Conservation (phyloP, 1,140 invertebrate species). For the Tetramorium alpestre region DNA sequence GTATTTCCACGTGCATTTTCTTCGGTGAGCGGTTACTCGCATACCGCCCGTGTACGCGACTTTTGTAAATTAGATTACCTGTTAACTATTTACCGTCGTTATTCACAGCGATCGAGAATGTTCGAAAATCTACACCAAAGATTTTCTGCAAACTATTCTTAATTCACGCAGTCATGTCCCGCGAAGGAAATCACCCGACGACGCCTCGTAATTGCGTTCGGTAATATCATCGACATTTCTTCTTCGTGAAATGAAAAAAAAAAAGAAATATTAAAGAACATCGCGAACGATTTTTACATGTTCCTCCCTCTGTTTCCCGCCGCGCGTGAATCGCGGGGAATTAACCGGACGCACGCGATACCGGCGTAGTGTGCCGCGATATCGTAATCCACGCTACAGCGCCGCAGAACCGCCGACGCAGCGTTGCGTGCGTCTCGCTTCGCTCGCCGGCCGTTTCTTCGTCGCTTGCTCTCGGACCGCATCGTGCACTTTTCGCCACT, state of each 20-base stretch:
- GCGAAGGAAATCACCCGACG: background rate
- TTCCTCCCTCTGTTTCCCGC: slow-evolving; percentile 25
- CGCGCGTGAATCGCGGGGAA: slow-evolving; percentile 37
- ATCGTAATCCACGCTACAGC: slow-evolving; percentile 51
- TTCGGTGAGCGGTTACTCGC: background rate
- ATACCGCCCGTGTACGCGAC: background rate
- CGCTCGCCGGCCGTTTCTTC: slow-evolving; percentile 71
- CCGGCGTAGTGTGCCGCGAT: slow-evolving; percentile 19
- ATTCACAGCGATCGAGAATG: background rate
- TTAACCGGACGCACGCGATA: slow-evolving; percentile 70
- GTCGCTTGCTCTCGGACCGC: slow-evolving; percentile 58
- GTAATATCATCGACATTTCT: slow-evolving; percentile 23
- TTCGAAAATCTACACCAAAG: background rate
- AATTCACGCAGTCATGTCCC: background rate
- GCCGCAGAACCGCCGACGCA: slow-evolving; percentile 40
- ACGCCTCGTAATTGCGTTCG: background rate
- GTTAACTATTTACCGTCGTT: background rate
- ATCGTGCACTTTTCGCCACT: slow-evolving; percentile 43
- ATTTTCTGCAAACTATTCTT: background rate
- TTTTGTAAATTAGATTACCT: slow-evolving; percentile 47
- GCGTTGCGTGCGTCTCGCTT: slow-evolving; percentile 79
- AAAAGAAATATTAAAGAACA: slow-evolving; percentile 25
- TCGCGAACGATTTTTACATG: slow-evolving; percentile 44
- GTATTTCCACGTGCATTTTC: slow-evolving; percentile 26
- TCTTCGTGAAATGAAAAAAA: slow-evolving; percentile 32